phyloP scores from a whole-genome alignment of 2,113 vertebrate species.

The Micromys minutus region DNA sequence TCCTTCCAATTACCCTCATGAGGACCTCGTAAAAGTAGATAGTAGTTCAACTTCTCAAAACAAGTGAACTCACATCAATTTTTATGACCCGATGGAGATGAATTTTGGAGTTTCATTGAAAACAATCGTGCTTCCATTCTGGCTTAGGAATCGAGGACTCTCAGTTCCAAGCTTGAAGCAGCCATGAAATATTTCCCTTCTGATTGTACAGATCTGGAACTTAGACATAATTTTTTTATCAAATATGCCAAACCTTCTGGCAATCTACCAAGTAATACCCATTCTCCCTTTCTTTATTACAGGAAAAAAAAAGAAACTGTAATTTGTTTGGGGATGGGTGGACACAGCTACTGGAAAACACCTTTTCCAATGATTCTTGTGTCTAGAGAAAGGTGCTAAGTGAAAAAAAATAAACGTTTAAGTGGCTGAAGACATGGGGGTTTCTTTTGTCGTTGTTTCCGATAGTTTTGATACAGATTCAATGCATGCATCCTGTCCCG shows the following conservation, averaged over 20 bases:
- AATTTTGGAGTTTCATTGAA: constrained; percentile 5
- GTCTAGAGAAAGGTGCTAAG: neutral
- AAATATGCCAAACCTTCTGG: neutral
- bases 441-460: neutral
- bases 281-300: neutral
- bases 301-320: neutral
- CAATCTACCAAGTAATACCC: neutral
- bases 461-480: neutral
- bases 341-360: neutral
- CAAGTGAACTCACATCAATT: neutral
- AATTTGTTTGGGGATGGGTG: neutral
- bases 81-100: neutral
- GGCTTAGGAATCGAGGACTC: neutral
- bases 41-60: neutral
- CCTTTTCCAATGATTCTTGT: neutral
- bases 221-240: constrained; percentile 13
- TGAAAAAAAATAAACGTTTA: neutral
- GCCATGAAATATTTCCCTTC: neutral
- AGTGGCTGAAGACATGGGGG: neutral
- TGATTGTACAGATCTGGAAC: neutral
- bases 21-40: neutral
- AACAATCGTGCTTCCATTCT: neutral
- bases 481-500: neutral
- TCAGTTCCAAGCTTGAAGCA: neutral
- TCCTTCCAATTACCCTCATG: neutral